phyloP scores from a whole-genome alignment of 2,113 vertebrate genomes.

The Sylvia atricapilla region DNA sequence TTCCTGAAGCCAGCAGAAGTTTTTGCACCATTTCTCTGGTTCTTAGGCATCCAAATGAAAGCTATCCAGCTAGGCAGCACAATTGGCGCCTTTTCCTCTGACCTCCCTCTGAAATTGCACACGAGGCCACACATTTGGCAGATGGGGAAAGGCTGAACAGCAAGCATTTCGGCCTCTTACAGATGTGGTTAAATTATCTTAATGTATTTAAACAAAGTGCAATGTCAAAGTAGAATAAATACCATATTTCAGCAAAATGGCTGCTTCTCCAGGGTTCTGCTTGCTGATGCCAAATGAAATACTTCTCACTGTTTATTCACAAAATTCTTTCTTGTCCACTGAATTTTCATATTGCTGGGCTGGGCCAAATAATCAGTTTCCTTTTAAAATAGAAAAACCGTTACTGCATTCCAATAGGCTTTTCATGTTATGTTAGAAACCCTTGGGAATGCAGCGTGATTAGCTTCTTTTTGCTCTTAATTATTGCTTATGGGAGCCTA shows the following conservation, averaged over 20 bases:
- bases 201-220: conserved; percentile 48
- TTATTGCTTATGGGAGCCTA: conserved; percentile 17
- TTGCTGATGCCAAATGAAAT: conserved; percentile 30
- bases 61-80: not conserved
- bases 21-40: not conserved
- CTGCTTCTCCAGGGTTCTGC: not conserved
- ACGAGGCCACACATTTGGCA: conserved; percentile 19
- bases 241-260: conserved; percentile 55
- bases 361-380: conserved; percentile 20
- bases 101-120: not conserved
- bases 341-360: conserved; percentile 38
- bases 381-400: conserved; percentile 36
- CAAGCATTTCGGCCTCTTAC: not conserved
- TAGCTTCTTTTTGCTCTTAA: not conserved
- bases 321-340: conserved; percentile 43
- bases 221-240: conserved; percentile 45
- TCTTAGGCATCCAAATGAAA: not conserved
- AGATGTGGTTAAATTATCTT: conserved; percentile 49
- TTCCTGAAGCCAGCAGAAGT: not conserved
- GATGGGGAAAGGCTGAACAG: not conserved
- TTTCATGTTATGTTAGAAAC: not conserved
- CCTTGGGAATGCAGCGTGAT: not conserved
- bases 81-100: not conserved
- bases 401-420: conserved; percentile 15
- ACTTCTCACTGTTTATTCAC: conserved; percentile 54